phyloP scores from a whole-genome alignment of 2,113 vertebrate species.

The Pyrgilauda ruficollis region DNA sequence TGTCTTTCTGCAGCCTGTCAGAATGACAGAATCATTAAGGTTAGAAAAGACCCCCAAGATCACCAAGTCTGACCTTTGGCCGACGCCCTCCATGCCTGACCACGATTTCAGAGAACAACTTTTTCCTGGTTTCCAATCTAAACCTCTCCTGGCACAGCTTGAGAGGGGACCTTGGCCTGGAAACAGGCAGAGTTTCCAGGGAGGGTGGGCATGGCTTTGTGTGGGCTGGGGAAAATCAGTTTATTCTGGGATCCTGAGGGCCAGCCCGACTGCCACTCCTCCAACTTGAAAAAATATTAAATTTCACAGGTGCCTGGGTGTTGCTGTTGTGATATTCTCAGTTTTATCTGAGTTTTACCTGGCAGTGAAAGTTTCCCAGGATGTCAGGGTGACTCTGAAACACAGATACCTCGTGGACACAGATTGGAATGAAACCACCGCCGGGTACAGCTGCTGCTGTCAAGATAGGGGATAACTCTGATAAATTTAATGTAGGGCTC shows the following conservation, averaged over 20 bases:
- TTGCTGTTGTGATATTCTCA: not conserved
- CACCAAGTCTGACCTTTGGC: not conserved
- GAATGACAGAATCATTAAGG: not conserved
- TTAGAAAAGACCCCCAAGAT: not conserved
- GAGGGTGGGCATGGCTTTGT: not conserved
- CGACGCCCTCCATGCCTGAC: rapidly evolving
- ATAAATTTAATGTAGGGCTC: not conserved
- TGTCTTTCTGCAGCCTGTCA: not conserved
- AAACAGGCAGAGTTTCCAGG: not conserved
- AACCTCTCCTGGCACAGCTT: not conserved
- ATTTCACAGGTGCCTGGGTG: not conserved
- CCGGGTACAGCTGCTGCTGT: not conserved
- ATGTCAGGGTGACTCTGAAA: not conserved
- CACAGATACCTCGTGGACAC: not conserved
- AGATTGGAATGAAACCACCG: not conserved
- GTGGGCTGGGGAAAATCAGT: not conserved
- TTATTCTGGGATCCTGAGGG: not conserved
- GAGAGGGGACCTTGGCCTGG: not conserved
- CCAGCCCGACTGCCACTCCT: not conserved
- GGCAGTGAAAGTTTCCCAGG: not conserved
- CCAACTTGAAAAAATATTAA: rapidly evolving
- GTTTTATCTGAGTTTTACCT: not conserved
- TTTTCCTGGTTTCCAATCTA: not conserved
- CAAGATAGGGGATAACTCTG: not conserved
- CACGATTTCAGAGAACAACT: rapidly evolving